Percentiles rank a stretch among this genome's conserved stretches.
phyloP scores from a whole-genome alignment of 2,113 vertebrate species.

The Dolichotis patagonum region DNA sequence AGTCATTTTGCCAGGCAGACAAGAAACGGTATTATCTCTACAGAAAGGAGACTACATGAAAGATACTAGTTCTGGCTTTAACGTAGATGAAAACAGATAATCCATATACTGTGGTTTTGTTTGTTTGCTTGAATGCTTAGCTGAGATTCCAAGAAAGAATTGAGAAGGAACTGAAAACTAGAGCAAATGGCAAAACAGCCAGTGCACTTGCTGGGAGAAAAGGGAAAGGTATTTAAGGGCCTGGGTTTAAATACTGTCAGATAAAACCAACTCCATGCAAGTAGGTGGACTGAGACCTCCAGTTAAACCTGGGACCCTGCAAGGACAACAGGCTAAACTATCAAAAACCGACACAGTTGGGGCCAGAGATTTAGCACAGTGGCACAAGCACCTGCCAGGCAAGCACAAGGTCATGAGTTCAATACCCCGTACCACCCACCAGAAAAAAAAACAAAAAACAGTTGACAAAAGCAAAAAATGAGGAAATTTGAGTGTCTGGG shows the following conservation, averaged over 20 bases:
- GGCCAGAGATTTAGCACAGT: too few relatives aligned
- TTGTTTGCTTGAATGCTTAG: neutral
- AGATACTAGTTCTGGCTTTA: neutral
- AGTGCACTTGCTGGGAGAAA: neutral
- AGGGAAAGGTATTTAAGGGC: neutral
- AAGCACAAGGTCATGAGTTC: too few relatives aligned
- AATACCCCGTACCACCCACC: too few relatives aligned
- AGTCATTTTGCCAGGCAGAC: conserved; percentile 25
- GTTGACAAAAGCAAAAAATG: neutral
- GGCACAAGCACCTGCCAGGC: too few relatives aligned
- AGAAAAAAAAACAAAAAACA: neutral
- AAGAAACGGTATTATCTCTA: conserved; percentile 18
- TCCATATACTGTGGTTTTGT: neutral
- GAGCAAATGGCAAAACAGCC: neutral
- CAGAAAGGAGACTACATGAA: conserved; percentile 5
- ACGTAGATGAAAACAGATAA: neutral
- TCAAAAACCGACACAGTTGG: neutral
- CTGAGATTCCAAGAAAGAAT: conserved; percentile 24
- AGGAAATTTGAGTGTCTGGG: neutral
- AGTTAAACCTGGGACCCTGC: neutral
- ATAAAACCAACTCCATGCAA: neutral
- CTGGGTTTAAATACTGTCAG: neutral
- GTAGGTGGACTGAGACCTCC: neutral
- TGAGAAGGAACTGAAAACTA: conserved; percentile 16
- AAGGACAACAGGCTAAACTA: neutral